A percentile compares a stretch with the other conserved stretches of the same genome.
phyloP scores from a whole-genome alignment of 2,113 vertebrate genomes.

The Ramphastos sulfuratus region DNA sequence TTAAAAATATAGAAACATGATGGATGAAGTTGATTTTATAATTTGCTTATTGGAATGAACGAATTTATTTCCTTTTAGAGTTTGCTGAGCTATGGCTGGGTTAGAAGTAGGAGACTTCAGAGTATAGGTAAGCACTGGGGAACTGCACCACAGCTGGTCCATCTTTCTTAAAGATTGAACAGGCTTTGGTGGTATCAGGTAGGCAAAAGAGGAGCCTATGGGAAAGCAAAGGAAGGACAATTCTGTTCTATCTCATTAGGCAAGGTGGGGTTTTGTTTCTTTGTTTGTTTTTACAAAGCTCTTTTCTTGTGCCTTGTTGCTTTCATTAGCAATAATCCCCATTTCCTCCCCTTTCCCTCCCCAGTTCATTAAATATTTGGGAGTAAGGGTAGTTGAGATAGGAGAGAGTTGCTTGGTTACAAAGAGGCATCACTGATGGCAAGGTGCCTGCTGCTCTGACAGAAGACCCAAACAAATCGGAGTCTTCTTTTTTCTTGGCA shows the following conservation, averaged over 20 bases:
- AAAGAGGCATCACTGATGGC: background rate
- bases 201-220: background rate
- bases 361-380: background rate
- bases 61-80: conserved; percentile 31
- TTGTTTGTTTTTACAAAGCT: background rate
- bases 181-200: conserved; percentile 9
- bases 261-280: background rate
- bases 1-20: conserved; percentile 49
- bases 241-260: background rate
- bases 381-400: background rate
- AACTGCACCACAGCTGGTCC: background rate
- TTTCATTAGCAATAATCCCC: background rate
- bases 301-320: background rate
- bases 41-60: conserved; percentile 45
- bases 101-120: conserved; percentile 26
- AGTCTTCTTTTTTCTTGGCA: background rate
- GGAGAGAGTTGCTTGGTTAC: background rate
- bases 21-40: conserved; percentile 52
- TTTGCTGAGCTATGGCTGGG: background rate
- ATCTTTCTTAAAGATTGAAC: conserved; percentile 20
- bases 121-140: background rate
- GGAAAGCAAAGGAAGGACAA: background rate
- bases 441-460: conserved; percentile 2
- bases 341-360: background rate
- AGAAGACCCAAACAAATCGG: conserved; percentile 29